Base-by-base conservation (phyloP, 2,888 invertebrate genomes). In the Amphiduros pacificus region DNA sequence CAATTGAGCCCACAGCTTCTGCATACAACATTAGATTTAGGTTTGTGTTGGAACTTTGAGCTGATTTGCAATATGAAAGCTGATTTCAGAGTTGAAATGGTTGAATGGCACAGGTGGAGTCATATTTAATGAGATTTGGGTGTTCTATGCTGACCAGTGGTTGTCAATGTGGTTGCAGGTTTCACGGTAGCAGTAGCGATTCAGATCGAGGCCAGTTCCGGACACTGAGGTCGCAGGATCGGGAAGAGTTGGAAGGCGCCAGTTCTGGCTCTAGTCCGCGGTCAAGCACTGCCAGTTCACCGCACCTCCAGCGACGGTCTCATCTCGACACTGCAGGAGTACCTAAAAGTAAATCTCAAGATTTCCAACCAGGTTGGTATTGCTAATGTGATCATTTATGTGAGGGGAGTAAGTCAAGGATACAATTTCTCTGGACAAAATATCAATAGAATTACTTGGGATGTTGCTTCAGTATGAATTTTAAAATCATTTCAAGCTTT, bases 191-290 rank as follows among this genome's bases (percentile, higher is more conserved):
- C n/a, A n/a, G n/a, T n/a, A 54, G 60, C 50, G 54, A 53, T 22
- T 54, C 60, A 24, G 60, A 60, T n/a, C 40, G 53, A 6, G 31
- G 60, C 41, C 29, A 31, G 17, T 22, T 24, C n/a, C 26, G 32
- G 56, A 48, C 24, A 6, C 26, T 44, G 20, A 50, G 51, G 20
- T 20, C 31, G 5, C 22, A 53, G 27, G 57, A 58, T 22, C 53
- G 71, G 22, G 62, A 67, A 6, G 70, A 74, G 53, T 62, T 77
- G 22, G 79, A 79, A 41, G 77, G 77, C 14, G 76, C 74, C 49
- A 78, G 77, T 62, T 73, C 71, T 20, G 73, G 73, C 52, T 73
- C 76, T 51, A 75, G 76, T 65, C 76, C 76, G 0, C 67, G 69
- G 2, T 68, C 72, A 6, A 73, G 74, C 64, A 64, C 67, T 41